Evolutionary conservation across 2,888 invertebrate genomes (phyloP), one percentile per base, ranked within the genome.

Genomic region (Muschampia plurimacula): DNA sequence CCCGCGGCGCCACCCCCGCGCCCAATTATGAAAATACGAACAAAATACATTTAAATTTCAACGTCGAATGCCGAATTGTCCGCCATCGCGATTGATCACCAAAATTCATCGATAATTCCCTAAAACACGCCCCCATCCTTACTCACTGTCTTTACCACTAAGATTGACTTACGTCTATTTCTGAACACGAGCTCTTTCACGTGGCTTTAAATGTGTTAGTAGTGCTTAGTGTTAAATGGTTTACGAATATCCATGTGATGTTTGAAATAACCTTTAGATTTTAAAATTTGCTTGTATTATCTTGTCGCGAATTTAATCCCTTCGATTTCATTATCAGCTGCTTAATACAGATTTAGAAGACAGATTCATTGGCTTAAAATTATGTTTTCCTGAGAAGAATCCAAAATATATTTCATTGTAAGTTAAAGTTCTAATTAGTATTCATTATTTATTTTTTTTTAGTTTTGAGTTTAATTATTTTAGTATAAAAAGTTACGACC

Each of bases 1-100:
- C 92, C 90, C 88, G 88, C 88, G 90, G 91, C 89, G 75, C 81
- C 75, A 78, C 80, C 78, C 89, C 86, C 88, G 85, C 89, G 87
- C 91, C 93, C 93, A 94, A 93, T 93, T 93, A 93, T 93, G 93
- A 93, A 93, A 94, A 93, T 93, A 92, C 91, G 89, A 91, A 92
- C 93, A 92, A 94, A 93, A 93, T 93, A 92, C 91, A 83, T 84
- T 84, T 84, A 91, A 90, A 89, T 92, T 91, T 89, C 84, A 85
- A 85, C 86, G 84, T 85, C 84, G 86, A 89, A 87, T 84, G 84
- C 83, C 84, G 55, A 70, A 57, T 32, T 46, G 65, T 66, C 71
- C 57, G 69, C 70, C 67, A 72, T 28, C 49, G 67, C 67, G 79
- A 82, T 73, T 55, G 66, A 65, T 68, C 59, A 44, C 44, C 65